Conservation (phyloP, 2,888 invertebrate species). For the Lepetodrilus schrolli region DNA sequence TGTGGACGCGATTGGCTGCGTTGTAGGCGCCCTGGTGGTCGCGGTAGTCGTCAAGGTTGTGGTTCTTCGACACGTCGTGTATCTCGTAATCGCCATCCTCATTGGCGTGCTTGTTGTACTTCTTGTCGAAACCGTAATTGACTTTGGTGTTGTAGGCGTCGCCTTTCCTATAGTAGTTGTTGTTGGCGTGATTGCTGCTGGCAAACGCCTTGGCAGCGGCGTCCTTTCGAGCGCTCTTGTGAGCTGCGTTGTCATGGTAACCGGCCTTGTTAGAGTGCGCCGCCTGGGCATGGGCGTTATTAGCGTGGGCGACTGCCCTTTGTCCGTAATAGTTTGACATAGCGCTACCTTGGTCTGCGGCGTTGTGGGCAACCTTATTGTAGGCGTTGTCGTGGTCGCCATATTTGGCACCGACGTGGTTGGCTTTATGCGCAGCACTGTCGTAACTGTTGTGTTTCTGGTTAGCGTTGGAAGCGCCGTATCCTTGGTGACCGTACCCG, state of each 20-base stretch:
- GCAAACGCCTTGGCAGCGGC: not conserved
- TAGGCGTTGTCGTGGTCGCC: not conserved
- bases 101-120: slow-evolving; percentile 32
- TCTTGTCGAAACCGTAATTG: slow-evolving; percentile 40
- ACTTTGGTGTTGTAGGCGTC: slow-evolving; percentile 33
- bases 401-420: slow-evolving; percentile 5
- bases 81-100: slow-evolving; percentile 37
- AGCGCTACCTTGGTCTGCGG: not conserved
- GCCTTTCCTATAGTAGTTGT: slow-evolving; percentile 32
- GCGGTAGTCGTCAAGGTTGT: slow-evolving; percentile 35
- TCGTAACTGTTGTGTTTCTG: slow-evolving; percentile 7
- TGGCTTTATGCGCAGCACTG: not conserved
- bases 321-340: slow-evolving; percentile 1
- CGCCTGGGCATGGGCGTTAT: not conserved
- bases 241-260: not conserved
- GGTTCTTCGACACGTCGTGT: slow-evolving; percentile 13
- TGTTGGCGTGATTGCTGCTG: not conserved
- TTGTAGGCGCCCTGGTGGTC: slow-evolving; percentile 27
- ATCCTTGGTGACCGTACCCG: not conserved
- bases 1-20: slow-evolving; percentile 23
- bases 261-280: not conserved
- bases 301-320: not conserved
- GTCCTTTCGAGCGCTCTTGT: not conserved
- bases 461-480: not conserved
- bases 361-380: not conserved